A percentile compares a stretch with the other conserved stretches of the same genome.
Conservation (phyloP, 1,140 invertebrate species). For the Drosophila mauritiana region DNA sequence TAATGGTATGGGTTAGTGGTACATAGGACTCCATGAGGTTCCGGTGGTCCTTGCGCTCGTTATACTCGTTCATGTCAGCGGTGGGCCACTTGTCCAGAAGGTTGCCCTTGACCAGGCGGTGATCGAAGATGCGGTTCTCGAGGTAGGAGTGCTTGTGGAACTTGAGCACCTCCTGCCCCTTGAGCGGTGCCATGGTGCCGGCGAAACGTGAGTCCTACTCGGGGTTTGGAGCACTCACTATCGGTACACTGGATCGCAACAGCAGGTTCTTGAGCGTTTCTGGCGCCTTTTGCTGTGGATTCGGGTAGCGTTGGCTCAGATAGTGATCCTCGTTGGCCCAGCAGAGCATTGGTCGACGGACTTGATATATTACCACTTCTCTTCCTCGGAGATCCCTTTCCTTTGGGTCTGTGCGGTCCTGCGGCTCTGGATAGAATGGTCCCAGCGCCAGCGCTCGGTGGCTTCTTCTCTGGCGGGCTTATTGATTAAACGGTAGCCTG, state of each 20-base stretch:
- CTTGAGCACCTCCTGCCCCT: slow-evolving; percentile 66
- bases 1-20: slow-evolving; percentile 30
- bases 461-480: not conserved
- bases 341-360: slow-evolving; percentile 66
- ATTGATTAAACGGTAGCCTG: slow-evolving; percentile 61
- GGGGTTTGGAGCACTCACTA: slow-evolving; percentile 68
- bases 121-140: slow-evolving; percentile 83
- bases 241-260: slow-evolving; percentile 78
- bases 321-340: slow-evolving; percentile 74
- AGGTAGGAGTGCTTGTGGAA: slow-evolving; percentile 80
- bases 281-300: slow-evolving; percentile 63
- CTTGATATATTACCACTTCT: not conserved
- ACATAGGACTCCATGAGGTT: slow-evolving; percentile 84
- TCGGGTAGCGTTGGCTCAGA: slow-evolving; percentile 68
- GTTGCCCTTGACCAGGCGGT: slow-evolving; percentile 81
- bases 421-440: not conserved
- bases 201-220: slow-evolving; percentile 19
- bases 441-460: not conserved
- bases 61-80: slow-evolving; percentile 73
- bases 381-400: too few species aligned
- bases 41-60: slow-evolving; percentile 81
- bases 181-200: slow-evolving; percentile 70
- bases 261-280: slow-evolving; percentile 77
- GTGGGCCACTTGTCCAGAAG: slow-evolving; percentile 80
- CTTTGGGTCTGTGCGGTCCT: not conserved